phyloP scores from a whole-genome alignment of 30 jellyfish, hydroid and myxozoan genomes.

The Cassiopea andromeda region DNA sequence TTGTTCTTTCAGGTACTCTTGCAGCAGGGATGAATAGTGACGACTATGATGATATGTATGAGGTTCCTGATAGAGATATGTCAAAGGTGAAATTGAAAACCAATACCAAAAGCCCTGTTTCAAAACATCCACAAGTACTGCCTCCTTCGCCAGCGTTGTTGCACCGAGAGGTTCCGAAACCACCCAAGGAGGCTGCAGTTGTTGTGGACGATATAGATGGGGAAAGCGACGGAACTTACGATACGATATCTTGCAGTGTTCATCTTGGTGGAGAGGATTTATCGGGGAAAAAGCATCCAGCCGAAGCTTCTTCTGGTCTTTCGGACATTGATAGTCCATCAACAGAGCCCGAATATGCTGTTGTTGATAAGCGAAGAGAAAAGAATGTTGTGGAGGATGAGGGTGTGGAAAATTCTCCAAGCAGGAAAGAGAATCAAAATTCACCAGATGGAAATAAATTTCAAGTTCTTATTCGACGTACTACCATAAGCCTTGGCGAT shows the following conservation, averaged over 20 bases:
- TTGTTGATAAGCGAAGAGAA: not conserved
- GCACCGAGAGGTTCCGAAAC: conserved; percentile 37
- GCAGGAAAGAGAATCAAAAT: not conserved
- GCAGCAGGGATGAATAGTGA: not conserved
- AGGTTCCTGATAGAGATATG: conserved; percentile 42
- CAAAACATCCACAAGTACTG: conserved; percentile 21
- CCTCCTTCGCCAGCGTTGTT: conserved; percentile 18
- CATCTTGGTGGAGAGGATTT: conserved; percentile 2
- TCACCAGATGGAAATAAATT: not conserved
- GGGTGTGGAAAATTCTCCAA: not conserved
- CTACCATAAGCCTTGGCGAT: conserved; percentile 20
- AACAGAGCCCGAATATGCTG: conserved; percentile 46
- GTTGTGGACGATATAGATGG: not conserved
- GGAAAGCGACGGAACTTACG: conserved; percentile 4
- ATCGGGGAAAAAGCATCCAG: not conserved
- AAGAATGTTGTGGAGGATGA: not conserved
- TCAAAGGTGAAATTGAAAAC: not conserved
- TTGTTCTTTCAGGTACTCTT: not conserved
- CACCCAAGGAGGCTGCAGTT: conserved; percentile 4
- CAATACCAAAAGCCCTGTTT: not conserved
- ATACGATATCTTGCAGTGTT: conserved; percentile 17
- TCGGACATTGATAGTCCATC: not conserved
- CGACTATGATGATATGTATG: conserved; percentile 17
- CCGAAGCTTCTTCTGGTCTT: not conserved
- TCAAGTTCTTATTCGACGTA: conserved; percentile 18